Evolutionary conservation across 2,113 vertebrate species (phyloP), one percentile per base, ranked within the genome.

Genomic region (Nycticorax nycticorax): DNA sequence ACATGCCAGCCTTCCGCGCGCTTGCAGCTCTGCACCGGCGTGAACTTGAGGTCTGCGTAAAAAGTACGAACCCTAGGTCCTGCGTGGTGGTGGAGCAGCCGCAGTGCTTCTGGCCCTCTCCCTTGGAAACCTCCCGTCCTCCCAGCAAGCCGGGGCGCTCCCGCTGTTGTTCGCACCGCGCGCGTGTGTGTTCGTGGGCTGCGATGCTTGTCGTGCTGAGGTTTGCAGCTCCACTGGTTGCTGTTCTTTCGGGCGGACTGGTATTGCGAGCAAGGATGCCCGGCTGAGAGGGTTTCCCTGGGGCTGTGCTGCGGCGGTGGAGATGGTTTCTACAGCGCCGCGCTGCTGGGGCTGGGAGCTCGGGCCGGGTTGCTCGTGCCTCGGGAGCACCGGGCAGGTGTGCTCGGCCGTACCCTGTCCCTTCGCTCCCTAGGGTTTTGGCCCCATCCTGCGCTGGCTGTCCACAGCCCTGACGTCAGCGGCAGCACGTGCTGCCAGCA

Each of bases 1-100:
- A 7, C 0, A 0, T 59, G 56, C 32, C 7, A 1, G 12, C 39
- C 52, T 59, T 71, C 47, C 1, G 1, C 2, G 1, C 4, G 5
- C 41, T 87, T 71, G n/a, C 32, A 24, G 28, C 47, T 84, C 73
- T 81, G 47, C n/a, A 3, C 45, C 4, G 1, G 14, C 0, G 0
- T 37, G 80, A 77, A 7, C 52, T 67, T 50, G 23, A 30, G 6
- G 0, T 59, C 57, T 37, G 15, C 5, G 0, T 73, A 3, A 37
- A 47, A 39, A 56, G 10, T 12, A 27, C 0, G 0, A 43, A 50
- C 14, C 28, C n/a, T 3, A 28, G 26, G 52, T 82, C 33, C 35
- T 60, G 18, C 2, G 0, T 24, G 16, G 63, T 69, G 45, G 23
- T 50, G 66, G 75, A 82, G 41, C 33, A 39, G 56, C 64, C 3